Base-by-base conservation (phyloP, 2,797 vertebrate species). In the Dendrocincla fuliginosa region DNA sequence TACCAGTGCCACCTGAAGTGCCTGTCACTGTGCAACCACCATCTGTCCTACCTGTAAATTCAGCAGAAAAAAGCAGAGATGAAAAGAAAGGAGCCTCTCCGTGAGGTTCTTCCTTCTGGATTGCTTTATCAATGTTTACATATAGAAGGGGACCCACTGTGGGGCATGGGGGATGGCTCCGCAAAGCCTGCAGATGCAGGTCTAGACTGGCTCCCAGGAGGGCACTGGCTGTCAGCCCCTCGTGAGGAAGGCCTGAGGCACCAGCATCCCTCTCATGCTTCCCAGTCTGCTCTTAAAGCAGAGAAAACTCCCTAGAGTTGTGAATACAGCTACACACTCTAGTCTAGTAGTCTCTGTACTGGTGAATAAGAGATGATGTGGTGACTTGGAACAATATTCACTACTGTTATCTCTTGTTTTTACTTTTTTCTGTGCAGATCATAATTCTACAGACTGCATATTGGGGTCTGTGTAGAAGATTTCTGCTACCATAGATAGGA, bases 21-120 rank as follows among this genome's bases (percentile, higher is more conserved):
- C 92, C 82, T 94, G 56, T 82, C 81, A 76, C 80, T 30, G 61
- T 85, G 28, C 39, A 84, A 35, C 12, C n/a, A 53, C 89, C 57
- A 37, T 80, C 71, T 92, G 71, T 50, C 33, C 53, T 33, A 83
- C 64, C 87, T 69, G 30, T 23, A 75, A 85, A 83, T 68, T 70
- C 27, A n/a, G 19, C 16, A 63, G 32, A 50, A n/a, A 44, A 32
- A 60, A 77, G 11, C 6, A 5, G 28, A 74, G 24, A 49, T 32
- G 47, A 90, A 84, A 75, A 27, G 24, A 82, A 27, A 68, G 37
- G 22, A 52, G 11, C 6, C 15, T 74, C 32, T 52, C 30, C 4
- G 3, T 28, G 64, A 63, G 11, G 13, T 56, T 41, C 41, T 41
- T 64, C 41, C 44, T 70, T 19, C 11, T 49, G 37, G 7, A 41